Percentiles rank a stretch among this genome's conserved stretches.
These are phyloP conservation scores for Mesembrinibis cayennensis DNA, from an alignment of 2,113 vertebrate species.

Conservation along the genomic window DNA sequence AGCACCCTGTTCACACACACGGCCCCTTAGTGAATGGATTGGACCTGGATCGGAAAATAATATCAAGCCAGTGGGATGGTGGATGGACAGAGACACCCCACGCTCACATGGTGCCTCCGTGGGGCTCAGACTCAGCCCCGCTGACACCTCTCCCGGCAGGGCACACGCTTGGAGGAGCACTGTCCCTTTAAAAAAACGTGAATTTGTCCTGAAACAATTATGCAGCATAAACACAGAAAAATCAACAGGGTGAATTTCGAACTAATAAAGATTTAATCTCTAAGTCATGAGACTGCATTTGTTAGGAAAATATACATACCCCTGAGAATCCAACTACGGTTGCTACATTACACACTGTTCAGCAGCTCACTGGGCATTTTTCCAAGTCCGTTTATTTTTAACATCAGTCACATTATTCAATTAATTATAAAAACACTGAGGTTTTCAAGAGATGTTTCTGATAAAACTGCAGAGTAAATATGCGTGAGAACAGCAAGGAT, in stretches of 20 bases:
- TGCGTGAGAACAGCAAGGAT: conserved; percentile 28
- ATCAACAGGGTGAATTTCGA: conserved; percentile 15
- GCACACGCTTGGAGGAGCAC: rapidly evolving
- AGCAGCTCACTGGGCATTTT: conserved; percentile 17
- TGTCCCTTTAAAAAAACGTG: neutral
- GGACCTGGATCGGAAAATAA: neutral
- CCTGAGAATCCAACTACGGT: neutral
- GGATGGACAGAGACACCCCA: neutral
- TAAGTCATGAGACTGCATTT: neutral
- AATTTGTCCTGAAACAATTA: conserved; percentile 1
- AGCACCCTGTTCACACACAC: neutral
- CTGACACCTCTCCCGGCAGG: neutral
- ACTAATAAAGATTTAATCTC: conserved; percentile 52
- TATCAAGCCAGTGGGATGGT: neutral
- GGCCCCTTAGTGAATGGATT: neutral
- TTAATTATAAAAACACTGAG: conserved; percentile 59
- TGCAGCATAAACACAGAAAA: conserved; percentile 7
- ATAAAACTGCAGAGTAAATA: conserved; percentile 25
- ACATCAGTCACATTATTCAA: conserved; percentile 53
- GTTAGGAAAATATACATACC: conserved; percentile 39
- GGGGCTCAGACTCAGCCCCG: neutral
- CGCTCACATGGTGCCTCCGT: neutral
- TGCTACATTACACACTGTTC: neutral
- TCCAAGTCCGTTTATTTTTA: conserved; percentile 55
- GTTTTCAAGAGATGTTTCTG: conserved; percentile 44